phyloP scores from a whole-genome alignment of 1,140 invertebrate species.

The Cydia fagiglandana region DNA sequence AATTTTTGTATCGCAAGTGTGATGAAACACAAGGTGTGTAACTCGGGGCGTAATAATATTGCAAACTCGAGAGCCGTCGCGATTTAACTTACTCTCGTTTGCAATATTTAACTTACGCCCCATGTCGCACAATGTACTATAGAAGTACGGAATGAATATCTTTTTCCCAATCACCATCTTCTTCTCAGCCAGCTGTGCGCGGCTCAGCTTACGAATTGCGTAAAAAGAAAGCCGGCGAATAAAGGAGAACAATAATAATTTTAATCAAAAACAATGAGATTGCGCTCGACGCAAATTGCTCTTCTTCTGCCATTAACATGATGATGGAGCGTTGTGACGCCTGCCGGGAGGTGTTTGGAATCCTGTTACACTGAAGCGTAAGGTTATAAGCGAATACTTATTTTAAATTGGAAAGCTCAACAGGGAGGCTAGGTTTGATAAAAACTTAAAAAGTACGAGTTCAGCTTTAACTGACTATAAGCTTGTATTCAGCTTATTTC shows the following conservation, averaged over 20 bases:
- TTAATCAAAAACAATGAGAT: conserved; percentile 75
- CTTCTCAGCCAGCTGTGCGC: neutral
- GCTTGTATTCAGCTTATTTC: too few relatives aligned
- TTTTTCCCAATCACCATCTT: neutral
- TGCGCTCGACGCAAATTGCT: conserved; percentile 65
- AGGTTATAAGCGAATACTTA: neutral
- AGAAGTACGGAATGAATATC: too few relatives aligned
- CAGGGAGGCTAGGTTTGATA: too few relatives aligned
- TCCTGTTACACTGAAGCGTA: conserved; percentile 42
- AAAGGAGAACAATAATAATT: conserved; percentile 67
- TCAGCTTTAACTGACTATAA: too few relatives aligned
- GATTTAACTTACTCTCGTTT: too few relatives aligned
- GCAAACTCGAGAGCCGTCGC: too few relatives aligned
- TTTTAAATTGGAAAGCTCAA: neutral
- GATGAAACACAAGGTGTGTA: too few relatives aligned
- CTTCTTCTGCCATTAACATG: conserved; percentile 66
- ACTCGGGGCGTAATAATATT: too few relatives aligned
- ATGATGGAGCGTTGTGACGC: conserved; percentile 57
- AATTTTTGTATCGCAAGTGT: too few relatives aligned
- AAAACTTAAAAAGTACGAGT: too few relatives aligned
- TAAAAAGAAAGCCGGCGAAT: conserved; percentile 40
- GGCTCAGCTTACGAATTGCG: conserved; percentile 24
- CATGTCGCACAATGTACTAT: too few relatives aligned
- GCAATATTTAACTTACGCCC: too few relatives aligned
- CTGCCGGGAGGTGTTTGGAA: conserved; percentile 43